These are phyloP conservation scores for Parambassis ranga DNA, from an alignment of 2,797 vertebrate species.

Conservation along the genomic window DNA sequence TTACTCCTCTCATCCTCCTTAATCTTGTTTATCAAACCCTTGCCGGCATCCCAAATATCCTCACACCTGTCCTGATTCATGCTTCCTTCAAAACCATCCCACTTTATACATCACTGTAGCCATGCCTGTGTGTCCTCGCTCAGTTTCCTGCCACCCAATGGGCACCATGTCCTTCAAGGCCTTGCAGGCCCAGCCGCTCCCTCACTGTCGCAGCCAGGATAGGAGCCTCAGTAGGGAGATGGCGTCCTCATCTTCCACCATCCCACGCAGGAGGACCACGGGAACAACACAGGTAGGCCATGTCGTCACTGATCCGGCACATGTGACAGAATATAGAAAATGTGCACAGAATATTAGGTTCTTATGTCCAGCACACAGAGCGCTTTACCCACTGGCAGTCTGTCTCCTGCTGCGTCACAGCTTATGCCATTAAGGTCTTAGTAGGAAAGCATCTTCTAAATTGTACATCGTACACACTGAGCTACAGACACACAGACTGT, in stretches of 20 bases:
- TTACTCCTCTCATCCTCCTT: constrained; percentile 4
- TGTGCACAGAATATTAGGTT: too few relatives aligned
- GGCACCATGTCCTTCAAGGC: constrained; percentile 90
- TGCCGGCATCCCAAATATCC: constrained; percentile 12
- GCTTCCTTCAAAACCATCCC: constrained; percentile 33
- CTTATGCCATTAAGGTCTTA: constrained; percentile 53
- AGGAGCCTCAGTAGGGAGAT: constrained; percentile 61
- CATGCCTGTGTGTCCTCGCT: constrained; percentile 99
- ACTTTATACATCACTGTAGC: constrained; percentile 79
- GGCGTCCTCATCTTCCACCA: constrained; percentile 39
- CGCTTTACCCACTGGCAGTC: constrained; percentile 22
- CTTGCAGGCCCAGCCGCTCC: constrained; percentile 78
- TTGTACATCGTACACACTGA: constrained; percentile 8
- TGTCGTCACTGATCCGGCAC: background rate
- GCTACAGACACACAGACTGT: background rate
- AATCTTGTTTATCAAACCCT: constrained; percentile 10
- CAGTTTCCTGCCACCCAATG: constrained; percentile 97
- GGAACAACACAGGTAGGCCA: constrained; percentile 76
- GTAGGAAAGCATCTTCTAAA: constrained; percentile 7
- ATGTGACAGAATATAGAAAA: background rate
- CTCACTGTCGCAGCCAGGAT: constrained; percentile 74
- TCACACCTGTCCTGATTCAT: constrained; percentile 5
- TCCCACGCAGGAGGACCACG: constrained; percentile 81
- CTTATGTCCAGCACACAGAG: background rate
- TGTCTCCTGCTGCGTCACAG: constrained; percentile 38